Percentiles rank a stretch among this genome's conserved stretches.
These are phyloP conservation scores for Microplitis manilae DNA, from an alignment of 2,888 invertebrate genomes.

Conservation along the genomic window DNA sequence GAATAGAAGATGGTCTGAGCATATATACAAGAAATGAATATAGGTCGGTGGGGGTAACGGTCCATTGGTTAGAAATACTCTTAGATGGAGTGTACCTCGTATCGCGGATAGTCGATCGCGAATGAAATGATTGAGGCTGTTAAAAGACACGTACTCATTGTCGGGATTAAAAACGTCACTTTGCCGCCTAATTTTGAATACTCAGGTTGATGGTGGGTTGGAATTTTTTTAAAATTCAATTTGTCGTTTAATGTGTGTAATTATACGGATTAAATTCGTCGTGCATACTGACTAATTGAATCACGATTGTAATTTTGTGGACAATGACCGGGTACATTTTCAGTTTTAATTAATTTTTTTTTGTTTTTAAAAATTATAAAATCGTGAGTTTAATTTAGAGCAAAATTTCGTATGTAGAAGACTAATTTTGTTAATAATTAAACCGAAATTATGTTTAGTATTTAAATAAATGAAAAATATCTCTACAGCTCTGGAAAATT, in stretches of 20 bases:
- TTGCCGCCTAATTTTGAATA: background rate
- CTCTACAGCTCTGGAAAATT: too few relatives aligned
- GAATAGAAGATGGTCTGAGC: slow-evolving; percentile 66
- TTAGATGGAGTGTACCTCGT: slow-evolving; percentile 43
- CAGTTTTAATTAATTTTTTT: too few relatives aligned
- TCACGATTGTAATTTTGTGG: background rate
- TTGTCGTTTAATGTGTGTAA: background rate
- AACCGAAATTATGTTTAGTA: too few relatives aligned
- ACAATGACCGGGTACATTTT: background rate
- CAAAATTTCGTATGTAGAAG: too few relatives aligned
- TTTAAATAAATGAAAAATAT: too few relatives aligned
- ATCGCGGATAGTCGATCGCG: slow-evolving; percentile 36
- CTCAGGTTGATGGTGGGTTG: background rate
- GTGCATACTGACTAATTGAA: background rate
- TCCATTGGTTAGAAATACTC: slow-evolving; percentile 49
- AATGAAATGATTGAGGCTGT: slow-evolving; percentile 12
- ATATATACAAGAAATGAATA: slow-evolving; percentile 68
- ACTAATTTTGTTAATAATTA: too few relatives aligned
- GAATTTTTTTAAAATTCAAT: background rate
- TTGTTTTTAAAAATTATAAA: too few relatives aligned
- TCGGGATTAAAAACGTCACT: background rate
- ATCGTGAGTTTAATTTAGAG: too few relatives aligned
- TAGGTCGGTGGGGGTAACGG: slow-evolving; percentile 70
- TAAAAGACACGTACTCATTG: slow-evolving; percentile 10
- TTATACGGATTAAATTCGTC: background rate